These are phyloP conservation scores for Mimas tiliae DNA, from an alignment of 2,888 invertebrate genomes.

Conservation along the genomic window DNA sequence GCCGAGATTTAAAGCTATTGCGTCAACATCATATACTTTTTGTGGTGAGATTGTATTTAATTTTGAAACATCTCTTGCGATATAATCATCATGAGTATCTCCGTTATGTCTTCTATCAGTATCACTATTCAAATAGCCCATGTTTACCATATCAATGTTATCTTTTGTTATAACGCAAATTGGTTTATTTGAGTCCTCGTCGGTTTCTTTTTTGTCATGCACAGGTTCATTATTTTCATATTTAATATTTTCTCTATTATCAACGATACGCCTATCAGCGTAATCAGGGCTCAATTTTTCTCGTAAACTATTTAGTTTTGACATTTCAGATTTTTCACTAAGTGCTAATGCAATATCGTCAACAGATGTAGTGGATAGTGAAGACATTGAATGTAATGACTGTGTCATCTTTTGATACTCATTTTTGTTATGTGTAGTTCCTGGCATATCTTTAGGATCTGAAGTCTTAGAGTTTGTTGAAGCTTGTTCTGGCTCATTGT, in stretches of 20 bases:
- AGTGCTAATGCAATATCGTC: constrained; percentile 74
- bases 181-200: constrained; percentile 53
- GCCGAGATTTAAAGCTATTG: constrained; percentile 75
- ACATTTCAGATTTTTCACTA: constrained; percentile 72
- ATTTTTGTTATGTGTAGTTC: constrained; percentile 49
- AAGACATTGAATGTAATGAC: constrained; percentile 49
- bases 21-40: constrained; percentile 71
- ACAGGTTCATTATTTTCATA: constrained; percentile 50
- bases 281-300: constrained; percentile 59
- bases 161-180: constrained; percentile 63
- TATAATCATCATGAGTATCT: constrained; percentile 56
- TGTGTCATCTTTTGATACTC: constrained; percentile 61
- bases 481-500: constrained; percentile 78
- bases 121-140: constrained; percentile 78
- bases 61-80: constrained; percentile 56
- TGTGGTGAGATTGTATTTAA: constrained; percentile 53
- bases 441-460: constrained; percentile 54
- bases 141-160: constrained; percentile 78
- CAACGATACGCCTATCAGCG: constrained; percentile 40
- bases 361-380: constrained; percentile 57
- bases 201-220: constrained; percentile 57
- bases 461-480: constrained; percentile 52
- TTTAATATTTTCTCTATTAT: constrained; percentile 50
- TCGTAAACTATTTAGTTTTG: constrained; percentile 61
- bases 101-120: constrained; percentile 58